These are phyloP conservation scores for Gallinago stenura DNA, from an alignment of 2,797 vertebrate species.

Conservation along the genomic window DNA sequence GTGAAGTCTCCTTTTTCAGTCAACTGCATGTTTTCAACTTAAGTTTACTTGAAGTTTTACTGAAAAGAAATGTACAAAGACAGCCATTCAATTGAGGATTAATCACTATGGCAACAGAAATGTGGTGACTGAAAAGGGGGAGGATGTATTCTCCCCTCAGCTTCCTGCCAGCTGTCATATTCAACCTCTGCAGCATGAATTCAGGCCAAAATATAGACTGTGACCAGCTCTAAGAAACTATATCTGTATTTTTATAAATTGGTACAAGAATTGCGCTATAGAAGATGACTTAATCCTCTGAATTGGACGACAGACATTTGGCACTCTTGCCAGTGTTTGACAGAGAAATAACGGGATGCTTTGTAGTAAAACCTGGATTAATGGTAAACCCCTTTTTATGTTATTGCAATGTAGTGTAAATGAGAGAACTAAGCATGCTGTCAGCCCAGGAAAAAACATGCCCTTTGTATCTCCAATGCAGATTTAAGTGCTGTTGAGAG, in stretches of 20 bases:
- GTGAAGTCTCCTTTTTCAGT: conserved; percentile 51
- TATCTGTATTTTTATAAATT: conserved; percentile 87
- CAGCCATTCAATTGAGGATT: conserved; percentile 84
- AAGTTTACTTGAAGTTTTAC: conserved; percentile 82
- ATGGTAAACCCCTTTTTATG: conserved; percentile 84
- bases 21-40: conserved; percentile 78
- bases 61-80: conserved; percentile 85
- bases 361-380: conserved; percentile 86
- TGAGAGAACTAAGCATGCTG: conserved; percentile 77
- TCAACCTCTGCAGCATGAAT: conserved; percentile 76
- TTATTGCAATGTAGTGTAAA: conserved; percentile 83
- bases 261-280: conserved; percentile 80
- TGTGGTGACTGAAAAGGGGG: conserved; percentile 77
- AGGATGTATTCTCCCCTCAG: conserved; percentile 79
- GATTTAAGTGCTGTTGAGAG: conserved; percentile 73
- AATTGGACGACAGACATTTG: conserved; percentile 84
- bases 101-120: conserved; percentile 82
- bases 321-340: conserved; percentile 79
- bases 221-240: conserved; percentile 81
- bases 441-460: conserved; percentile 64
- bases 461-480: conserved; percentile 63
- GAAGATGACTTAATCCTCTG: conserved; percentile 83
- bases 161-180: conserved; percentile 86
- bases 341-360: conserved; percentile 81
- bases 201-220: conserved; percentile 81